Conservation (phyloP, 2,888 invertebrate species). For the Aphidius colemani region DNA sequence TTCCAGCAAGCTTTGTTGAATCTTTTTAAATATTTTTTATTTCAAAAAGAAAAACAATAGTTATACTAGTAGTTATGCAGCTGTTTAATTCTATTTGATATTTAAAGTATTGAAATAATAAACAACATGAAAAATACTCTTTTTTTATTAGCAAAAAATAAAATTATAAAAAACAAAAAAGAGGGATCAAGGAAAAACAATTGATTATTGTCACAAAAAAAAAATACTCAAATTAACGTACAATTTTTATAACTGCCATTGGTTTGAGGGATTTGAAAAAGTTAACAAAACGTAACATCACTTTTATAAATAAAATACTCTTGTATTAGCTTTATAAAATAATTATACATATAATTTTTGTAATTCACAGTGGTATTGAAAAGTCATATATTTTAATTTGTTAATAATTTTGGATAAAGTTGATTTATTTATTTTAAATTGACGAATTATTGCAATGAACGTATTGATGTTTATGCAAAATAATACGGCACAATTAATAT, state of each 20-base stretch:
- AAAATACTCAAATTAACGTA: conserved; percentile 22
- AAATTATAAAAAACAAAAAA: conserved; percentile 12
- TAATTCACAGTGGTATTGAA: too few relatives aligned
- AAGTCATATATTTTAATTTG: too few relatives aligned
- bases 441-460: too few relatives aligned
- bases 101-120: conserved; percentile 9
- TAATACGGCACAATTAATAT: too few relatives aligned
- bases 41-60: conserved; percentile 3
- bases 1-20: conserved; percentile 93
- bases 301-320: too few relatives aligned
- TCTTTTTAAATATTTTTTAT: conserved; percentile 62
- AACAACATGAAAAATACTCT: neutral
- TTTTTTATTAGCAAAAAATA: neutral
- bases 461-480: too few relatives aligned
- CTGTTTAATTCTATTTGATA: neutral
- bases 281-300: too few relatives aligned
- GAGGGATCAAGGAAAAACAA: conserved; percentile 15
- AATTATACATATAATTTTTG: too few relatives aligned
- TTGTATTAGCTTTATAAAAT: too few relatives aligned
- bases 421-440: too few relatives aligned
- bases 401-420: too few relatives aligned
- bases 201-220: conserved; percentile 11
- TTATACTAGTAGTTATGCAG: neutral
- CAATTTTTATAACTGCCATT: conserved; percentile 30
- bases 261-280: neutral